Evolutionary conservation across 2,888 invertebrate species (phyloP).

Genomic region (Notodonta ziczac): DNA sequence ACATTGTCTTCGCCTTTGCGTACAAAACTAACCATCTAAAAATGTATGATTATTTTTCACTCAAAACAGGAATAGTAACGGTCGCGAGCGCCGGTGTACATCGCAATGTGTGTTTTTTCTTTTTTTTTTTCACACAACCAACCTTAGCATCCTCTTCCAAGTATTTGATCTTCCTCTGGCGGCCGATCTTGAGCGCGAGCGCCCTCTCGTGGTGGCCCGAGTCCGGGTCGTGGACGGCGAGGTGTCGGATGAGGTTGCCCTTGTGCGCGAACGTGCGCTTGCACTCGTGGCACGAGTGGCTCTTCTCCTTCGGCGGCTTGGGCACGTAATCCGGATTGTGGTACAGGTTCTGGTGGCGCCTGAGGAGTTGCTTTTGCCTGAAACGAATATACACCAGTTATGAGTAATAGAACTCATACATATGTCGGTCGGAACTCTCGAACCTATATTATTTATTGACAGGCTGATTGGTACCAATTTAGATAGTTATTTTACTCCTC

Average conservation of each 20-base stretch:
- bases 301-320: conserved; percentile 94
- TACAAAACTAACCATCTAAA: too few species aligned
- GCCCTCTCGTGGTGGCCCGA: conserved; percentile 90
- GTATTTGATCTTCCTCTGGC: conserved; percentile 90
- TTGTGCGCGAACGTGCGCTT: conserved; percentile 91
- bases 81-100: too few species aligned
- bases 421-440: too few species aligned
- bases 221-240: conserved; percentile 96
- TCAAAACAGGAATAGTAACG: too few species aligned
- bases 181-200: conserved; percentile 90
- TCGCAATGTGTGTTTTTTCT: too few species aligned
- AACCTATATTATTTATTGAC: too few species aligned
- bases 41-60: too few species aligned
- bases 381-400: neutral
- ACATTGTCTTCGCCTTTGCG: too few species aligned
- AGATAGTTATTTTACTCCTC: too few species aligned
- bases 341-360: conserved; percentile 95
- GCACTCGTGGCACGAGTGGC: conserved; percentile 94
- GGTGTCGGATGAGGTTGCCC: conserved; percentile 95
- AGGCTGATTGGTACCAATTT: too few species aligned
- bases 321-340: conserved; percentile 96
- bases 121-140: too few species aligned
- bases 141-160: conserved; percentile 72
- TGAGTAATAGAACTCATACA: too few species aligned
- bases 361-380: conserved; percentile 95